These are phyloP conservation scores for Catalaphyllia jardinei DNA, from an alignment of 64 coral and sea anemone genomes.

Conservation along the genomic window DNA sequence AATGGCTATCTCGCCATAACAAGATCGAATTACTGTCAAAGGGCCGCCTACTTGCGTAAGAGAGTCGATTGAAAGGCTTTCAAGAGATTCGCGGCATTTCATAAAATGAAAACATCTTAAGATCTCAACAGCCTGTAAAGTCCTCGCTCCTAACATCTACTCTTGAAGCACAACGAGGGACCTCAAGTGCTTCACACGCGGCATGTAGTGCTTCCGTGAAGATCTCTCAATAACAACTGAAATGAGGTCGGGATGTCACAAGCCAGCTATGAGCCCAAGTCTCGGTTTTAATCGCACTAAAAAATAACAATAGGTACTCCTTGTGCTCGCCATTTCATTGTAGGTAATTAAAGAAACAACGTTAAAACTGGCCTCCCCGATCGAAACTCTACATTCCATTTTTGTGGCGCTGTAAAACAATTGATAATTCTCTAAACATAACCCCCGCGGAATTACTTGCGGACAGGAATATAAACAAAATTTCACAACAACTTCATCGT, in stretches of 20 bases:
- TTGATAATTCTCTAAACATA: background rate
- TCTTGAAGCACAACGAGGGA: conserved; percentile 1
- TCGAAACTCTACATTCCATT: background rate
- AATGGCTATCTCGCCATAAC: conserved; percentile 6
- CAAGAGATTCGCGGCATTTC: background rate
- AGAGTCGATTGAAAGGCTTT: conserved; percentile 35
- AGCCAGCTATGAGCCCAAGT: background rate
- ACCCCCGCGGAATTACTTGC: too few species aligned
- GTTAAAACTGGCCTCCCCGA: background rate
- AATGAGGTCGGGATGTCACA: conserved; percentile 3
- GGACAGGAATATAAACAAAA: background rate
- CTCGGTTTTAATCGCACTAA: background rate
- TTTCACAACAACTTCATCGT: conserved; percentile 5
- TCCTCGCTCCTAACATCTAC: conserved; percentile 2
- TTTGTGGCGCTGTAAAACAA: background rate
- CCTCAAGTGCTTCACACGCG: conserved; percentile 13
- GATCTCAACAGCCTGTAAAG: conserved; percentile 38
- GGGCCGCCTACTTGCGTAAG: conserved; percentile 1
- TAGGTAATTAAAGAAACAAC: background rate
- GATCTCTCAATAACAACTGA: background rate
- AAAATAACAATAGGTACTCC: conserved; percentile 28
- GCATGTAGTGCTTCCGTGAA: conserved; percentile 23
- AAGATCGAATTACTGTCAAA: conserved; percentile 15
- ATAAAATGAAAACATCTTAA: conserved; percentile 46
- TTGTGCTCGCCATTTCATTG: background rate